These are phyloP conservation scores for Percopsis omiscomaycus DNA, from an alignment of 2,797 vertebrate species.

Conservation along the genomic window DNA sequence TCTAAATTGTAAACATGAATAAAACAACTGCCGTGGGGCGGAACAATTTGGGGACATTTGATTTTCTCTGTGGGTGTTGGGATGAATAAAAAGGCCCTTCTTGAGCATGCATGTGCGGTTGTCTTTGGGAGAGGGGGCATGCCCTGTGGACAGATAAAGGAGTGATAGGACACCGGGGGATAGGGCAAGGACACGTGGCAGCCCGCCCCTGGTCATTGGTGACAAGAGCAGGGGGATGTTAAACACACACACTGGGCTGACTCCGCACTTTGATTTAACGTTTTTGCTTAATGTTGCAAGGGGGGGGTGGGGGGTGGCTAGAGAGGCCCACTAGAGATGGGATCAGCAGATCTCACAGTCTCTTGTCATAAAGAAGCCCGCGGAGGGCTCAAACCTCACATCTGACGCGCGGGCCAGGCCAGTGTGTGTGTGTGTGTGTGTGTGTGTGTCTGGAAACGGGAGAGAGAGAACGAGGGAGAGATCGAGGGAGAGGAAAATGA, in stretches of 20 bases:
- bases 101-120: slow-evolving; percentile 75
- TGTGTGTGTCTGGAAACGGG: slow-evolving; percentile 13
- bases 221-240: slow-evolving; percentile 79
- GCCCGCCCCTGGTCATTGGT: slow-evolving; percentile 79
- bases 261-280: slow-evolving; percentile 81
- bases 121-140: slow-evolving; percentile 76
- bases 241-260: slow-evolving; percentile 79
- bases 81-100: slow-evolving; percentile 45
- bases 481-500: slow-evolving; percentile 26
- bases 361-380: slow-evolving; percentile 73
- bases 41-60: slow-evolving; percentile 70
- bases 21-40: slow-evolving; percentile 72
- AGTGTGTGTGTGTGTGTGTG: slow-evolving; percentile 16
- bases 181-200: slow-evolving; percentile 79
- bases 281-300: slow-evolving; percentile 78
- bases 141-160: slow-evolving; percentile 80
- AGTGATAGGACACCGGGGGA: slow-evolving; percentile 80
- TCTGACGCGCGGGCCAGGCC: slow-evolving; percentile 54
- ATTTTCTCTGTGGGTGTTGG: slow-evolving; percentile 73
- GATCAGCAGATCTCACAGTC: slow-evolving; percentile 76
- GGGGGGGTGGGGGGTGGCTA: slow-evolving; percentile 55
- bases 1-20: slow-evolving; percentile 66
- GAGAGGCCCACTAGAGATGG: slow-evolving; percentile 72
- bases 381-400: slow-evolving; percentile 65
- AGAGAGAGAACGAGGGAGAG: slow-evolving; percentile 7